A percentile compares a stretch with the other conserved stretches of the same genome.
phyloP scores from a whole-genome alignment of 2,888 invertebrate species.

The Drosophila recens region DNA sequence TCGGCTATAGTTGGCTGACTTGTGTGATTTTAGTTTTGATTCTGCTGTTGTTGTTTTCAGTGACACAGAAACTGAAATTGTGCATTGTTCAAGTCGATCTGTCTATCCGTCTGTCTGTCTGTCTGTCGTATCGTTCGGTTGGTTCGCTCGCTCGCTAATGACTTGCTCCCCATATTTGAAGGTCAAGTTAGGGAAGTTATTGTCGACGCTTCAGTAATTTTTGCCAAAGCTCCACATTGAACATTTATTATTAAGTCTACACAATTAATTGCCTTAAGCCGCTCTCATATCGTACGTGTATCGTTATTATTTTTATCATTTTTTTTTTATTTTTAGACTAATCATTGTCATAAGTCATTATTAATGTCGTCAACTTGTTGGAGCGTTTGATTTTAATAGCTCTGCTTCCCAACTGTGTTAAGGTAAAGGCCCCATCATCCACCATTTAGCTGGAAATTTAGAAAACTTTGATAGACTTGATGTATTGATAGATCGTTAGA shows the following conservation, averaged over 20 bases:
- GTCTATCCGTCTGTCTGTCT: conserved; percentile 38
- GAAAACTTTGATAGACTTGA: conserved; percentile 1
- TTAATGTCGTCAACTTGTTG: conserved; percentile 76
- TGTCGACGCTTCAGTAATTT: conserved; percentile 83
- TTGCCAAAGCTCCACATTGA: conserved; percentile 77
- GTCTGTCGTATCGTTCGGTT: conserved; percentile 33
- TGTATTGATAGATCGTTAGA: conserved; percentile 21
- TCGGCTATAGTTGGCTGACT: conserved; percentile 81
- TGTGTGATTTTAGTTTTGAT: conserved; percentile 80
- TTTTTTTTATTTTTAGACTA: conserved; percentile 34
- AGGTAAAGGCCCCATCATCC: conserved; percentile 60
- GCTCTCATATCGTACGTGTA: conserved; percentile 50
- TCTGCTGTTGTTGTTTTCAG: conserved; percentile 74
- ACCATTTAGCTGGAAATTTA: conserved; percentile 24
- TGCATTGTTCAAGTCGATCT: conserved; percentile 75
- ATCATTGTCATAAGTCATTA: conserved; percentile 57
- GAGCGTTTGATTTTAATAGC: conserved; percentile 82
- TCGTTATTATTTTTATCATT: conserved; percentile 28
- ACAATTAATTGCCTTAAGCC: conserved; percentile 78
- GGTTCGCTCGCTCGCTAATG: conserved; percentile 48
- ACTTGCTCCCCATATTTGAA: conserved; percentile 75
- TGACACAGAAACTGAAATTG: conserved; percentile 85
- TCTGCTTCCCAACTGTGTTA: conserved; percentile 63
- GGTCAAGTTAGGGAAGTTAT: conserved; percentile 80
- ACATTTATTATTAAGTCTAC: conserved; percentile 67